A percentile compares a stretch with the other conserved stretches of the same genome.
phyloP scores from a whole-genome alignment of 2,113 vertebrate species.

The Xiphorhynchus elegans region DNA sequence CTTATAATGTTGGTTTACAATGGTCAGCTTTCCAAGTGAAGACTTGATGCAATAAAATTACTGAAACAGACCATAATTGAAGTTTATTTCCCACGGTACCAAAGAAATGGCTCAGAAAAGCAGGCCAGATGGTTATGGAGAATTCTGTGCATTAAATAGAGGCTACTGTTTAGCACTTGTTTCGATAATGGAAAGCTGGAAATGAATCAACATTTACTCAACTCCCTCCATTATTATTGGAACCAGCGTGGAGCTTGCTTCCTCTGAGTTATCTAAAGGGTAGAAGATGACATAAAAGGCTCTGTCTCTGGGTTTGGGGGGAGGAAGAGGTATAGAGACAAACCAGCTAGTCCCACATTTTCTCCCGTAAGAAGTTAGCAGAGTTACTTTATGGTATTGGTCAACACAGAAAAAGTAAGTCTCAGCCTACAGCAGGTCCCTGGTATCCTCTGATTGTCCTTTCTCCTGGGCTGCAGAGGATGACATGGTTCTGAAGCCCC shows the following conservation, averaged over 20 bases:
- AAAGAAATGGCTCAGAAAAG: not conserved
- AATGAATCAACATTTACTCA: not conserved
- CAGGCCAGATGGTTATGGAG: not conserved
- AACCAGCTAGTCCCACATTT: not conserved
- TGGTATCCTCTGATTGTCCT: not conserved
- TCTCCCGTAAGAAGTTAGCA: not conserved
- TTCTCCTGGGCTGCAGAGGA: not conserved
- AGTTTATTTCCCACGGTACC: not conserved
- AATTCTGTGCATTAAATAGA: not conserved
- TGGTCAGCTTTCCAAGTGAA: not conserved
- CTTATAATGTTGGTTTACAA: not conserved
- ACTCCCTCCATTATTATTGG: not conserved
- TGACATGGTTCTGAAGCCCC: not conserved
- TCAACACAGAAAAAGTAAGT: not conserved
- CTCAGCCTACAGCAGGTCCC: not conserved
- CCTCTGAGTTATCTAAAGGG: not conserved
- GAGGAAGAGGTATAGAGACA: not conserved
- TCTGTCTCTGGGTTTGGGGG: rapidly evolving
- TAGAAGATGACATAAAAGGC: not conserved
- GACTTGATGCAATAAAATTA: not conserved
- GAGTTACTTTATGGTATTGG: rapidly evolving
- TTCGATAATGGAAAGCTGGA: not conserved
- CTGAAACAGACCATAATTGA: not conserved
- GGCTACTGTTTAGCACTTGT: not conserved
- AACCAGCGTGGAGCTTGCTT: not conserved